A percentile compares a stretch with the other conserved stretches of the same genome.
phyloP scores from a whole-genome alignment of 53 echinoderm and acorn worm genomes.

The Crossaster papposus region DNA sequence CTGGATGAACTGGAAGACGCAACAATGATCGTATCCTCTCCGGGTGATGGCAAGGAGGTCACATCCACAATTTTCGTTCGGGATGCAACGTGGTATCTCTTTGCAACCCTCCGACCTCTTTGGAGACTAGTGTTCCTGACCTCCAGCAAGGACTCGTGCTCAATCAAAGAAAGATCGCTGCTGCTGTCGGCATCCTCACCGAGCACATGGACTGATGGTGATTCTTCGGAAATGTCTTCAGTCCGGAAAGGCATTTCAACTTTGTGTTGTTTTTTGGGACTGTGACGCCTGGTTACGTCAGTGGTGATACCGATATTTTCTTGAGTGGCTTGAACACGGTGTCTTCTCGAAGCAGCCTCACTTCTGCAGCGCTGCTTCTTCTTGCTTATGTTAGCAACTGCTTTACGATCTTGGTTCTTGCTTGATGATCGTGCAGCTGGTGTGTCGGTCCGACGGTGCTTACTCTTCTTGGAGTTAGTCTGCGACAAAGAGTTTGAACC shows the following conservation, averaged over 20 bases:
- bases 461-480: neutral
- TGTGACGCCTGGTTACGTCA: neutral
- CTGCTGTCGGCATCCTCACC: neutral
- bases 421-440: neutral
- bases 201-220: neutral
- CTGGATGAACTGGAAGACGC: neutral
- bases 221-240: neutral
- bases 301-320: neutral
- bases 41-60: neutral
- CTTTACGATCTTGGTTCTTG: neutral
- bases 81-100: conserved; percentile 1
- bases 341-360: neutral
- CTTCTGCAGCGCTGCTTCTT: neutral
- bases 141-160: neutral
- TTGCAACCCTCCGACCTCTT: neutral
- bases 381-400: neutral
- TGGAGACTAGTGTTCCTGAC: neutral
- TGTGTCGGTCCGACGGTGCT: neutral
- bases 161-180: neutral
- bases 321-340: neutral
- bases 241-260: neutral
- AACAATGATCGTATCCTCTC: neutral
- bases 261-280: neutral
- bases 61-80: neutral
- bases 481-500: neutral